A percentile compares a stretch with the other conserved stretches of the same genome.
Conservation (phyloP, 2,113 vertebrate species). For the Phylloscopus trochilus region DNA sequence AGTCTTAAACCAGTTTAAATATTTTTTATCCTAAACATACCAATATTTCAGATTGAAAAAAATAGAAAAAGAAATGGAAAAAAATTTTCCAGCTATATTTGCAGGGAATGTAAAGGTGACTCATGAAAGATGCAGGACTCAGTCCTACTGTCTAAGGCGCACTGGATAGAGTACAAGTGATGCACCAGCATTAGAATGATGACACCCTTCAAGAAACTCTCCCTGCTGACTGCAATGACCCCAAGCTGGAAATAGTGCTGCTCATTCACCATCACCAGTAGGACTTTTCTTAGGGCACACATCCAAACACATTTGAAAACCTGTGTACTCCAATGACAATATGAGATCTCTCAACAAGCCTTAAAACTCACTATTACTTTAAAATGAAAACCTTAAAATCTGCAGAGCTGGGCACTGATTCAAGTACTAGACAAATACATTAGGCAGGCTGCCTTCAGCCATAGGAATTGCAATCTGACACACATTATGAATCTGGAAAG, state of each 20-base stretch:
- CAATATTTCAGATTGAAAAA: neutral
- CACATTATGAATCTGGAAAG: constrained; percentile 14
- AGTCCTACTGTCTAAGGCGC: neutral
- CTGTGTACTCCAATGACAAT: neutral
- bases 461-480: neutral
- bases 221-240: neutral
- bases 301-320: neutral
- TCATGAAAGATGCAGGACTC: neutral
- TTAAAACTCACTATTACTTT: neutral
- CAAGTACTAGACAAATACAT: neutral
- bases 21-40: neutral
- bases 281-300: neutral
- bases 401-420: neutral
- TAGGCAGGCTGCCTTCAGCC: neutral
- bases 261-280: neutral
- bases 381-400: neutral
- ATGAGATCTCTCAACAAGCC: neutral
- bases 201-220: neutral
- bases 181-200: neutral
- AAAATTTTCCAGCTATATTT: neutral
- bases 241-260: neutral
- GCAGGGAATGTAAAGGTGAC: neutral
- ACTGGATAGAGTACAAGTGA: neutral
- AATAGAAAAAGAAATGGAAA: rapidly evolving
- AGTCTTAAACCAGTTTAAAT: neutral